A percentile compares a stretch with the other conserved stretches of the same genome.
These are phyloP conservation scores for Xenops minutus DNA, from an alignment of 2,797 vertebrate genomes.

Conservation along the genomic window DNA sequence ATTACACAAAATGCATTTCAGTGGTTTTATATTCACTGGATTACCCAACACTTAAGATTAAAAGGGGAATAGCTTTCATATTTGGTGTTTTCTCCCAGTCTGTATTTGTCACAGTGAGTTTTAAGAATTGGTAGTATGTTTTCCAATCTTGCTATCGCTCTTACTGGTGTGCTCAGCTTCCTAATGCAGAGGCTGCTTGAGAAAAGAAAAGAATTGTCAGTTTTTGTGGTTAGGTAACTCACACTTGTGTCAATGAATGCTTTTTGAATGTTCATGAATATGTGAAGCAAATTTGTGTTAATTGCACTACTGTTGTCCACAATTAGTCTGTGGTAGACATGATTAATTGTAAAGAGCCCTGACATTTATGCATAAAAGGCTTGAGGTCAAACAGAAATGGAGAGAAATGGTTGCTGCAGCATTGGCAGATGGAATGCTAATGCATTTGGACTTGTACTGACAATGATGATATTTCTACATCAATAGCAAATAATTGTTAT, in stretches of 20 bases:
- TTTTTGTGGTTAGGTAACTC: conserved; percentile 46
- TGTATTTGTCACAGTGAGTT: neutral
- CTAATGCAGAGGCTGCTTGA: neutral
- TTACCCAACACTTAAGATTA: neutral
- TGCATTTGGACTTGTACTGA: conserved; percentile 55
- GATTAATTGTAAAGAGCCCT: conserved; percentile 79
- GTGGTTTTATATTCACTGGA: neutral
- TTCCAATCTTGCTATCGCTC: neutral
- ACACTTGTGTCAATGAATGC: conserved; percentile 48
- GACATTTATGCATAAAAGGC: conserved; percentile 80
- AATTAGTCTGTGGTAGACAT: conserved; percentile 77
- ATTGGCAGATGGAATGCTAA: conserved; percentile 74
- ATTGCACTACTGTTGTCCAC: conserved; percentile 77
- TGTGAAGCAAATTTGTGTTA: conserved; percentile 75
- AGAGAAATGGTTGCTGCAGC: conserved; percentile 64
- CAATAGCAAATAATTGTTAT: conserved; percentile 60
- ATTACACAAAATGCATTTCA: neutral
- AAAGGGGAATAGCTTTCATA: neutral
- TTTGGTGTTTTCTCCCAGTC: neutral
- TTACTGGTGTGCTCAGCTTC: conserved; percentile 35
- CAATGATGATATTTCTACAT: conserved; percentile 54
- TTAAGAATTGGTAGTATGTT: conserved; percentile 17
- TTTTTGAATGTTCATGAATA: conserved; percentile 72
- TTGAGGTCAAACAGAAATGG: conserved; percentile 79
- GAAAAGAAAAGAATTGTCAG: conserved; percentile 29